These are phyloP conservation scores for Xylophagus ater DNA, from an alignment of 2,888 invertebrate genomes.

Conservation along the genomic window DNA sequence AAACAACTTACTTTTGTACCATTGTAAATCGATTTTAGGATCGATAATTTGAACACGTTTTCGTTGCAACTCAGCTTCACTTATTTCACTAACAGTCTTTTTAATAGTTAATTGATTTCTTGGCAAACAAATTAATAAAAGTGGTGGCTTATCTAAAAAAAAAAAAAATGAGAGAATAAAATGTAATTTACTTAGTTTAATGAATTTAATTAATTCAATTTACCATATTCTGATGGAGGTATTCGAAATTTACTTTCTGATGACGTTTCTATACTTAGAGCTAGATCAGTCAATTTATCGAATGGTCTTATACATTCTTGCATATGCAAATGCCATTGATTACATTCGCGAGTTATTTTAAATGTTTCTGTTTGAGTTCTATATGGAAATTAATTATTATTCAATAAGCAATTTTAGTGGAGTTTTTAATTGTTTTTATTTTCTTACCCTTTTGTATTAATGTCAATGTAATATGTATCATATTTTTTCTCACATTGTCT, in stretches of 20 bases:
- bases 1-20: slow-evolving; percentile 31
- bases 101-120: slow-evolving; percentile 32
- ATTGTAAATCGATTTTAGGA: slow-evolving; percentile 33
- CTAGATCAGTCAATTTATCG: slow-evolving; percentile 30
- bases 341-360: slow-evolving; percentile 40
- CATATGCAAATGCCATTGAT: slow-evolving; percentile 30
- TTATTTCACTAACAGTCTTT: slow-evolving; percentile 35
- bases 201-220: slow-evolving; percentile 21
- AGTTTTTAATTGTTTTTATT: slow-evolving; percentile 1
- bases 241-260: slow-evolving; percentile 42
- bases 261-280: slow-evolving; percentile 30
- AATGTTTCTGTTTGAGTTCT: slow-evolving; percentile 59
- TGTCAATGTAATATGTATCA: slow-evolving; percentile 70
- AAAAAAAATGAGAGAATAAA: background rate
- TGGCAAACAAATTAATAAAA: slow-evolving; percentile 35
- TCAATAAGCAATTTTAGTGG: slow-evolving; percentile 4
- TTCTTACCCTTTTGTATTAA: slow-evolving; percentile 58
- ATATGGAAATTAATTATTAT: slow-evolving; percentile 16
- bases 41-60: slow-evolving; percentile 35
- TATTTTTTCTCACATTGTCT: slow-evolving; percentile 73
- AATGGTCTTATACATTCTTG: slow-evolving; percentile 25
- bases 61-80: slow-evolving; percentile 31
- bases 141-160: slow-evolving; percentile 29
- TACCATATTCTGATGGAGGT: slow-evolving; percentile 81
- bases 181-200: background rate